Base-by-base conservation (phyloP, 2,113 vertebrate species). In the Passer domesticus region DNA sequence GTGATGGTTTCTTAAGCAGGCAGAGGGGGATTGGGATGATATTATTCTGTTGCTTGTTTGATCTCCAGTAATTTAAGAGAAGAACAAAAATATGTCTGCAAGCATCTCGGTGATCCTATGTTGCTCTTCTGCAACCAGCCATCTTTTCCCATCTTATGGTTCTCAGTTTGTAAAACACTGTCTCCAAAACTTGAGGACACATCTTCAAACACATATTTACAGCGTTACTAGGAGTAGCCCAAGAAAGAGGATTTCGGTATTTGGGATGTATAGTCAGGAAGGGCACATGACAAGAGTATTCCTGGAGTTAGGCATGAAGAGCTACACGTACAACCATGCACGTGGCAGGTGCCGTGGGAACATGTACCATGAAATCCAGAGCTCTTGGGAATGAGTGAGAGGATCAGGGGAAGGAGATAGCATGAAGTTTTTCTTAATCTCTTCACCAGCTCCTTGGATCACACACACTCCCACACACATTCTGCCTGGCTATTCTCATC, bases 401-500 rank as follows among this genome's bases (percentile, higher is more conserved):
- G 30, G 27, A 20, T 1, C n/a, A 33, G 4, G 24, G 24, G 58
- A 81, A 91, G 30, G 50, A 35, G 33, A 53, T 2, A 49, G 3
- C 37, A 73, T 19, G n/a, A 41, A 23, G 3, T 43, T 47, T 94
- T 68, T 73, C 44, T 53, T 13, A 58, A n/a, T 55, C 4, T 44
- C 31, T 66, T 94, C 72, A 23, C 17, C 19, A 59, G 13, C 14
- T 46, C 4, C 16, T 22, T 28, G 30, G 47, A 49, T 20, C 30
- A 18, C 37, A 43, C 9, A 15, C 10, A 3, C 2, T 2, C 1
- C 9, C 5, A 6, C 10, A 7, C 7, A 10, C 22, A 20, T 33
- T 43, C 33, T 67, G 15, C 43, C 33, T 67, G 35, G 11, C 1
- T 74, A 2, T 84, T 75, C 35, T 81, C 1, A 1, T 56, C 19